Evolutionary conservation across 2,888 invertebrate species (phyloP).

Genomic region (Oxyteleia sp.): DNA sequence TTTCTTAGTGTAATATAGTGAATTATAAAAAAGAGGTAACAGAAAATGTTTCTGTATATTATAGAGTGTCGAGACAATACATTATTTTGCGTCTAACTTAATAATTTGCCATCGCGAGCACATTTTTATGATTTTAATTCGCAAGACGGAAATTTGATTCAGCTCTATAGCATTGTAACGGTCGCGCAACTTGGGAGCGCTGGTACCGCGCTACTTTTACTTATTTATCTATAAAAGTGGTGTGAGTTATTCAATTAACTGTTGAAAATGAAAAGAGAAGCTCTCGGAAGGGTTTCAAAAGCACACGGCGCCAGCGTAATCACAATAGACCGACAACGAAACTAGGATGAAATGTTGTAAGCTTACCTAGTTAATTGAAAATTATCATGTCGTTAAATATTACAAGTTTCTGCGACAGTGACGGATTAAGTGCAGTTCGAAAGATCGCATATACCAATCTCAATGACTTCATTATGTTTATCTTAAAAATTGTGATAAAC

Average conservation of each 20-base stretch:
- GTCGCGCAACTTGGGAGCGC: neutral
- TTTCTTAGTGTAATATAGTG: too few relatives aligned
- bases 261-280: conserved; percentile 25
- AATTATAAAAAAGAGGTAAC: too few relatives aligned
- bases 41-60: too few relatives aligned
- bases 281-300: conserved; percentile 14
- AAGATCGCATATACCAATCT: conserved; percentile 9
- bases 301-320: conserved; percentile 14
- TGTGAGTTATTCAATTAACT: conserved; percentile 33
- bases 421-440: conserved; percentile 17
- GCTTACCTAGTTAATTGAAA: conserved; percentile 34
- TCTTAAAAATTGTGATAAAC: conserved; percentile 3
- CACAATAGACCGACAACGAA: conserved; percentile 16
- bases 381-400: conserved; percentile 38
- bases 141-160: neutral
- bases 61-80: too few relatives aligned
- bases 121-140: conserved; percentile 1
- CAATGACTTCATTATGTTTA: conserved; percentile 1
- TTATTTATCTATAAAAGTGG: conserved; percentile 16
- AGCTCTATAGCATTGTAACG: neutral
- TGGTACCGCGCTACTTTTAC: neutral
- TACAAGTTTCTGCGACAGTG: conserved; percentile 16
- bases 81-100: too few relatives aligned
- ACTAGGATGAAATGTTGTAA: conserved; percentile 20
- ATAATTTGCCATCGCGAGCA: neutral